Conservation (phyloP, 2,797 vertebrate species). For the Thalassophryne amazonica region DNA sequence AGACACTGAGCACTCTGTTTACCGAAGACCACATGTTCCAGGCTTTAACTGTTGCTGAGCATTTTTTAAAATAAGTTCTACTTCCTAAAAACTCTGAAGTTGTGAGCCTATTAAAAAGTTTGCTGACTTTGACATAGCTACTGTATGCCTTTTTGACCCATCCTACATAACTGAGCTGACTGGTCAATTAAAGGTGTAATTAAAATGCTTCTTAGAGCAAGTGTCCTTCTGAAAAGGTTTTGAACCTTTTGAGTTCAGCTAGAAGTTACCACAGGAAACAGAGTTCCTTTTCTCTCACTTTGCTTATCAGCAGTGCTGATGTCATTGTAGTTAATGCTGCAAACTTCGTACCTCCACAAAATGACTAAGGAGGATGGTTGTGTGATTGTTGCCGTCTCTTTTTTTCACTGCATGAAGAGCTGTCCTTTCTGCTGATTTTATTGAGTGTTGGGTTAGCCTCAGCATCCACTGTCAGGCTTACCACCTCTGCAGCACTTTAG, state of each 20-base stretch:
- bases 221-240: slow-evolving; percentile 34
- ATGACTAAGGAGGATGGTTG: too few species aligned
- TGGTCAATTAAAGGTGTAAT: slow-evolving; percentile 56
- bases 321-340: background rate
- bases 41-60: background rate
- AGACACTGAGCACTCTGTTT: background rate
- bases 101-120: slow-evolving; percentile 5
- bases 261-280: background rate
- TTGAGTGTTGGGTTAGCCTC: too few species aligned
- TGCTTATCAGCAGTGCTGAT: slow-evolving; percentile 17
- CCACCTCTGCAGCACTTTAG: too few species aligned
- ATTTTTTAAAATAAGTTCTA: too few species aligned
- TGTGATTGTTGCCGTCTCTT: too few species aligned
- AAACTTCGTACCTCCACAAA: background rate
- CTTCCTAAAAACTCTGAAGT: too few species aligned
- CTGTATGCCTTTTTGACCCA: slow-evolving; percentile 32
- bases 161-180: slow-evolving; percentile 13
- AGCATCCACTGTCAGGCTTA: too few species aligned
- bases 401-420: too few species aligned
- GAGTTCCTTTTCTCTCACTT: slow-evolving; percentile 2
- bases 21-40: background rate
- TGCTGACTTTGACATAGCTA: slow-evolving; percentile 15
- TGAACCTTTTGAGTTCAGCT: slow-evolving; percentile 31
- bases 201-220: slow-evolving; percentile 32
- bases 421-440: too few species aligned